Percentiles rank a stretch among this genome's conserved stretches.
phyloP scores from a whole-genome alignment of 2,113 vertebrate genomes.

The Pterocles orientalis region DNA sequence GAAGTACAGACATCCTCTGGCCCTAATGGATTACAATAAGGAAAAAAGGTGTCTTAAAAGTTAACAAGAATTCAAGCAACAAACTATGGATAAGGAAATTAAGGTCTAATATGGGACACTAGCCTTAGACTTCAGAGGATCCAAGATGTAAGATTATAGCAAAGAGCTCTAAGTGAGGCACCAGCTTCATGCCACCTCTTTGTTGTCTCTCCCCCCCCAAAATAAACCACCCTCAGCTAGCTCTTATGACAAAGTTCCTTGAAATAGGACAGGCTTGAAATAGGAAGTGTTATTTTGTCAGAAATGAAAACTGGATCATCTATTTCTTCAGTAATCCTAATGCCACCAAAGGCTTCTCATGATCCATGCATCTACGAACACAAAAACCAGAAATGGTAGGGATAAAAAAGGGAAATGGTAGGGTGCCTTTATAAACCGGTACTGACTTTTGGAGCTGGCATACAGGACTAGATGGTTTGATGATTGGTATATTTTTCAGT shows the following conservation, averaged over 20 bases:
- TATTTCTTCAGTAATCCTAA: not conserved
- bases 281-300: not conserved
- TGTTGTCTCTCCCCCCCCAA: accelerated
- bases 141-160: not conserved
- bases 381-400: not conserved
- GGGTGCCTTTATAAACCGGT: not conserved
- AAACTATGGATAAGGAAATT: not conserved
- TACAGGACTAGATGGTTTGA: not conserved
- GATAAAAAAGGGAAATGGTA: not conserved
- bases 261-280: not conserved
- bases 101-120: not conserved
- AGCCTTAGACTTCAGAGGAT: not conserved
- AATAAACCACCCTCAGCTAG: not conserved
- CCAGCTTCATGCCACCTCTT: not conserved
- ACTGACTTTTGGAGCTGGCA: not conserved
- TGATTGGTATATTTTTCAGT: not conserved
- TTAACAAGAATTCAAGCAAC: not conserved
- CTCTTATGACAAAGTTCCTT: not conserved
- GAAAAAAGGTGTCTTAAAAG: not conserved
- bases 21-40: not conserved
- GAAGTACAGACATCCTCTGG: not conserved
- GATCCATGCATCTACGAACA: not conserved
- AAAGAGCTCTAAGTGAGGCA: not conserved
- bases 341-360: not conserved
- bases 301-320: not conserved